A percentile compares a stretch with the other conserved stretches of the same genome.
phyloP scores from a whole-genome alignment of 2,113 vertebrate species.

The Scomber colias region DNA sequence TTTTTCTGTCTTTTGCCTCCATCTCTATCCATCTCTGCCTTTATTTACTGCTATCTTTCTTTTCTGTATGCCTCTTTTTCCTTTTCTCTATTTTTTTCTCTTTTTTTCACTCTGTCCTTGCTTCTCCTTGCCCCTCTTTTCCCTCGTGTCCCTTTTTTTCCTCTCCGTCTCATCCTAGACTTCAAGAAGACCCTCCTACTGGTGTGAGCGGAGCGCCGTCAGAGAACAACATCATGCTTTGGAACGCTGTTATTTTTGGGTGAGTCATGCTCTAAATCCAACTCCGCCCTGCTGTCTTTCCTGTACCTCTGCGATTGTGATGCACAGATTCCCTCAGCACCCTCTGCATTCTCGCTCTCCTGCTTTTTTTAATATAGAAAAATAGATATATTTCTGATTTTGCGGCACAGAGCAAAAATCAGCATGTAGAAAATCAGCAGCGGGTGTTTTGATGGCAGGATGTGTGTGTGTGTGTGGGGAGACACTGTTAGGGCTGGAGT shows the following conservation, averaged over 20 bases:
- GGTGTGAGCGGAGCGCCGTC: conserved; percentile 98
- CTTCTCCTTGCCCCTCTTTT: neutral
- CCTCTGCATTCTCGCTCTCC: neutral
- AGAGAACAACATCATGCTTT: conserved; percentile 99
- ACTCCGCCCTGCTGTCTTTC: conserved; percentile 41
- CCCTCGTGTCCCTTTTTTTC: conserved; percentile 2
- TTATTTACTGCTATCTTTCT: neutral
- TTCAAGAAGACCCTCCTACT: conserved; percentile 99
- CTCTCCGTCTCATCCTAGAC: conserved; percentile 80
- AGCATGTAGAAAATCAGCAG: conserved; percentile 18
- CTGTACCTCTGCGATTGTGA: conserved; percentile 46
- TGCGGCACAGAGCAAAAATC: conserved; percentile 31
- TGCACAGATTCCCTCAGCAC: conserved; percentile 7
- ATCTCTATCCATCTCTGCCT: too few species aligned
- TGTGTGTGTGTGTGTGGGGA: neutral
- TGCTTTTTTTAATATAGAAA: neutral
- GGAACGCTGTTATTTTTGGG: conserved; percentile 99
- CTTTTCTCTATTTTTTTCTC: neutral
- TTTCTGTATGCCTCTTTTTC: neutral
- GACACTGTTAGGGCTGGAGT: neutral
- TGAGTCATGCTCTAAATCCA: conserved; percentile 82
- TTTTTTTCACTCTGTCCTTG: neutral
- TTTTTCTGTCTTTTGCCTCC: neutral
- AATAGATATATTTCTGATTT: conserved; percentile 29
- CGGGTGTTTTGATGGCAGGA: conserved; percentile 11